A percentile compares a stretch with the other conserved stretches of the same genome.
Evolutionary conservation across 2,797 vertebrate species (phyloP).

Genomic region (Sebastes taczanowskii): DNA sequence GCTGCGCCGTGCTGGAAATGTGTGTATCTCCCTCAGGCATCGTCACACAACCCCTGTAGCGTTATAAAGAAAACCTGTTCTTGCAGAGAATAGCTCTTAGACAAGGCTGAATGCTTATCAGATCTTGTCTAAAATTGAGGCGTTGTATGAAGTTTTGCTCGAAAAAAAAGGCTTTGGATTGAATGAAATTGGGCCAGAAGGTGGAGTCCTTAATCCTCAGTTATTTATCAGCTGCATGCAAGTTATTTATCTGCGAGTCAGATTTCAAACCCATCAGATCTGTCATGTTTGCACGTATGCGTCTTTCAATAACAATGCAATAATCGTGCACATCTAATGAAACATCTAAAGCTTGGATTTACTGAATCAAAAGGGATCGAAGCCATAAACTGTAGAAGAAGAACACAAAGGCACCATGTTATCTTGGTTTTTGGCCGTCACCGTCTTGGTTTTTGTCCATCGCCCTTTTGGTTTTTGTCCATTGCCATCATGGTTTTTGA

Average conservation of each 20-base stretch:
- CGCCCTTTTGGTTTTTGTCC: too few relatives aligned
- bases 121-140: constrained; percentile 6
- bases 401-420: too few relatives aligned
- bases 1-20: neutral
- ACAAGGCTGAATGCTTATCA: constrained; percentile 29
- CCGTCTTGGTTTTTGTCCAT: too few relatives aligned
- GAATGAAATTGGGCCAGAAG: neutral
- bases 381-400: too few relatives aligned
- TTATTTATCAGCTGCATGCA: neutral
- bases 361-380: fast-evolving
- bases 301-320: neutral
- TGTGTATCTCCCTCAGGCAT: constrained; percentile 9
- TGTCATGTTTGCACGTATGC: neutral
- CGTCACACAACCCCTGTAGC: neutral
- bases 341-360: neutral
- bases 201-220: too few relatives aligned
- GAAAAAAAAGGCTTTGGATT: neutral
- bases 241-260: neutral
- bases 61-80: constrained; percentile 37
- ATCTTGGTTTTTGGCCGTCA: too few relatives aligned
- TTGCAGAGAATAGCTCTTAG: constrained; percentile 4
- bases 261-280: neutral
- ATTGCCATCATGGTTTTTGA: too few relatives aligned
- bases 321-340: neutral
- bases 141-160: neutral